Evolutionary conservation across 2,888 invertebrate species (phyloP).

Genomic region (Spisula subtruncata): DNA sequence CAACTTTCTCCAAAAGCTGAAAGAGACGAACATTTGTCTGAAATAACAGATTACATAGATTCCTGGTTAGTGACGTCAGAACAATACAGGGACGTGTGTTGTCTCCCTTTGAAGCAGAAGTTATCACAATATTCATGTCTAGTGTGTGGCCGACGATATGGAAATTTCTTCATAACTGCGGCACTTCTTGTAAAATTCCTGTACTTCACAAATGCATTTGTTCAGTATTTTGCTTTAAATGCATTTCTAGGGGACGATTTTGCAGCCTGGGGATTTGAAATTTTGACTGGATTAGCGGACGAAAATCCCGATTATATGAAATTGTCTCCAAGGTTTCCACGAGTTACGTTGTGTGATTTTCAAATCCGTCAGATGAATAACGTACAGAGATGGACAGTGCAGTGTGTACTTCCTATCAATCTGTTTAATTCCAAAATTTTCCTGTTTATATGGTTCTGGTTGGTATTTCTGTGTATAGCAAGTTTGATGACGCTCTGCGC

Average conservation of each 20-base stretch:
- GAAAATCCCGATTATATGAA: constrained; percentile 75
- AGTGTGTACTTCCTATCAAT: constrained; percentile 84
- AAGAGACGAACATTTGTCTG: constrained; percentile 76
- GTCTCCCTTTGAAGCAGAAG: constrained; percentile 75
- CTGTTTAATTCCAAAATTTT: constrained; percentile 85
- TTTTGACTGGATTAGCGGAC: constrained; percentile 73
- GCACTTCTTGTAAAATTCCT: constrained; percentile 83
- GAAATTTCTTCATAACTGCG: constrained; percentile 84
- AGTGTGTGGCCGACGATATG: constrained; percentile 82
- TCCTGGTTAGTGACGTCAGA: constrained; percentile 78
- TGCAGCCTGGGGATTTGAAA: constrained; percentile 82
- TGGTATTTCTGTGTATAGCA: constrained; percentile 78
- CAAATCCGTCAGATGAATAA: constrained; percentile 83
- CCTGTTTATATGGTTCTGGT: constrained; percentile 85
- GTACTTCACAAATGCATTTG: constrained; percentile 83
- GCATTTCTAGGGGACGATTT: constrained; percentile 82
- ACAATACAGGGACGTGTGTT: constrained; percentile 77
- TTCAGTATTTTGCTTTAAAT: constrained; percentile 85
- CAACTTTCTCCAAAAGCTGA: constrained; percentile 77
- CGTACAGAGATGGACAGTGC: constrained; percentile 83
- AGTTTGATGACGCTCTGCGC: constrained; percentile 77
- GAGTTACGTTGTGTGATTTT: constrained; percentile 84
- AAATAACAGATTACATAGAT: constrained; percentile 80
- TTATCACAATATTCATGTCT: constrained; percentile 80
- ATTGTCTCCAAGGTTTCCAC: constrained; percentile 81